A percentile compares a stretch with the other conserved stretches of the same genome.
phyloP scores from a whole-genome alignment of 2,888 invertebrate species.

The Caenorhabditis sulstoni region DNA sequence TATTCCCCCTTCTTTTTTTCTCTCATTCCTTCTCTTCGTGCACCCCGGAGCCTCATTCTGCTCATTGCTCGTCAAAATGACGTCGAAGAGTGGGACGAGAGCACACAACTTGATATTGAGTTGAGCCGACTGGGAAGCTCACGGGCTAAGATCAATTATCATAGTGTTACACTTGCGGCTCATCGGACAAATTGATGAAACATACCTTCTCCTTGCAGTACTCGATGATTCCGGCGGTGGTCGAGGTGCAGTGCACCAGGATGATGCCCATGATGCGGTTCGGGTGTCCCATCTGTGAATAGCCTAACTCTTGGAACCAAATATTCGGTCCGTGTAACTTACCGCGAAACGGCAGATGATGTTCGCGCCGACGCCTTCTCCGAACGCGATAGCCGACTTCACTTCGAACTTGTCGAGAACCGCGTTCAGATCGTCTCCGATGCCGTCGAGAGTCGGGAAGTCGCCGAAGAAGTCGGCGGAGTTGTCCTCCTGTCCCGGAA shows the following conservation, averaged over 20 bases:
- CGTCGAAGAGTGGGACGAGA: slow-evolving; percentile 5
- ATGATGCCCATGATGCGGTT: slow-evolving; percentile 88
- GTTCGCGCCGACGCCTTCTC: slow-evolving; percentile 92
- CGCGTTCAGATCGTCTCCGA: slow-evolving; percentile 89
- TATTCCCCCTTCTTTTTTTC: slow-evolving; percentile 8
- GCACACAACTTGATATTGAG: slow-evolving; percentile 21
- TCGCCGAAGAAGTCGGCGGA: slow-evolving; percentile 82
- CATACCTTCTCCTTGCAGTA: slow-evolving; percentile 88
- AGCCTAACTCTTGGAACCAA: neutral
- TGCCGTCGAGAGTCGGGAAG: slow-evolving; percentile 89
- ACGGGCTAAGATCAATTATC: slow-evolving; percentile 47
- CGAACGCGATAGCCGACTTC: slow-evolving; percentile 88
- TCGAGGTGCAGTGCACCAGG: slow-evolving; percentile 91
- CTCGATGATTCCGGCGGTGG: slow-evolving; percentile 90
- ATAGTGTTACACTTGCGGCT: slow-evolving; percentile 44
- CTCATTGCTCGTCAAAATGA: slow-evolving; percentile 52
- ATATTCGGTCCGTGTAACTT: no score
- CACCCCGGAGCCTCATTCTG: slow-evolving; percentile 13
- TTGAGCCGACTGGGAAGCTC: neutral
- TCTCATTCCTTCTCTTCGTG: neutral
- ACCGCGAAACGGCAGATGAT: slow-evolving; percentile 89
- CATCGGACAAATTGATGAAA: no score
- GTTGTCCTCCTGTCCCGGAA: slow-evolving; percentile 90
- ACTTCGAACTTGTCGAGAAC: slow-evolving; percentile 89
- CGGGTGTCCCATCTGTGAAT: slow-evolving; percentile 86